Percentiles rank a stretch among this genome's conserved stretches.
Conservation (phyloP, 2,888 invertebrate species). For the Baronia brevicornis region DNA sequence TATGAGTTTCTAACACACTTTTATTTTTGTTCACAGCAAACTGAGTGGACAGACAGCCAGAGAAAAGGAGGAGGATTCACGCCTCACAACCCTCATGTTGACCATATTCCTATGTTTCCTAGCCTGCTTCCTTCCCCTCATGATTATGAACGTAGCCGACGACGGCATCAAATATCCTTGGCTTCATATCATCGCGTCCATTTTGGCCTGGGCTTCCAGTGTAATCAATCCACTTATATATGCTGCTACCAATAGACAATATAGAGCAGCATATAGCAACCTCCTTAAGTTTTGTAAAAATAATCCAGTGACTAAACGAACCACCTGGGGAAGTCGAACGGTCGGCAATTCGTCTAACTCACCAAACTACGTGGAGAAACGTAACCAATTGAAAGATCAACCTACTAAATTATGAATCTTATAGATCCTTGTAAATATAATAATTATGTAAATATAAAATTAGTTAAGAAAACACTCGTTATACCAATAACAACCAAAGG, state of each 20-base stretch:
- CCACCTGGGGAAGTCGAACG: conserved; percentile 65
- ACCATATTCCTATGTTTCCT: conserved; percentile 91
- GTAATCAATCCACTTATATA: conserved; percentile 94
- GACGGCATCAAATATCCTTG: conserved; percentile 83
- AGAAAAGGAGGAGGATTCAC: conserved; percentile 81
- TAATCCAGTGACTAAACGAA: conserved; percentile 46
- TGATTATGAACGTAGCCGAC: conserved; percentile 91
- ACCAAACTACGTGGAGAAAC: conserved; percentile 56
- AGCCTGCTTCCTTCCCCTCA: conserved; percentile 89
- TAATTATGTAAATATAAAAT: conserved; percentile 4
- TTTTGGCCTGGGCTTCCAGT: conserved; percentile 92
- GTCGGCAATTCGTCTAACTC: conserved; percentile 67
- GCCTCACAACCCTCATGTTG: conserved; percentile 90
- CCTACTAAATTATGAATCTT: conserved; percentile 58
- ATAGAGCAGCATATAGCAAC: conserved; percentile 78
- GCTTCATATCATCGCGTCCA: conserved; percentile 88
- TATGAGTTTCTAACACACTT: not conserved
- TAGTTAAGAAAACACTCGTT: not conserved
- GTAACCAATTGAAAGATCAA: conserved; percentile 49
- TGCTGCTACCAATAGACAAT: conserved; percentile 91
- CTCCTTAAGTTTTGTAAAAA: conserved; percentile 63
- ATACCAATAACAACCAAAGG: conserved; percentile 14
- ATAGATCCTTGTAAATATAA: conserved; percentile 6
- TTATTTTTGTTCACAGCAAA: conserved; percentile 45
- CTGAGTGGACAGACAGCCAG: conserved; percentile 65